Percentiles rank a stretch among this genome's conserved stretches.
phyloP scores from a whole-genome alignment of 2,888 invertebrate species.

The Minunthozetes semirufus region DNA sequence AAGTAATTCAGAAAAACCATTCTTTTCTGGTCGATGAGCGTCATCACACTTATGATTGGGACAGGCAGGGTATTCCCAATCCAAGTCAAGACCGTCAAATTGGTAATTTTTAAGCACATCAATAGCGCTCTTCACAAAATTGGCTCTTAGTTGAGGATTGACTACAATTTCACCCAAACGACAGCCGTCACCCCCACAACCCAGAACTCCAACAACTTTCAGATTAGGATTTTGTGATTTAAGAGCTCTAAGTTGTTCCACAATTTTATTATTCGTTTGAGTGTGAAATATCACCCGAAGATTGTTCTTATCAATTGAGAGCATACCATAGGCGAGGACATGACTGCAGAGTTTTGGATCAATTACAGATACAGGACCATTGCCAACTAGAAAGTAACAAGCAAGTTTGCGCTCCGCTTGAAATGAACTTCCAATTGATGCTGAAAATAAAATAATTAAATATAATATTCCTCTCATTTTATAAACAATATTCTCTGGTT shows the following conservation, averaged over 20 bases:
- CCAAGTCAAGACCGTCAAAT: slow-evolving; percentile 78
- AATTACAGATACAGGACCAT: no score
- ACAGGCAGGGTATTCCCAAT: slow-evolving; percentile 76
- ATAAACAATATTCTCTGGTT: no score
- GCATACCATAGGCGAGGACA: no score
- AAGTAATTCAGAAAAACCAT: neutral
- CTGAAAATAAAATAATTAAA: no score
- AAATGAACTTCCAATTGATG: no score
- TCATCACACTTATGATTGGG: neutral
- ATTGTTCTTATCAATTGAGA: no score
- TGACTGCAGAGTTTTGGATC: no score
- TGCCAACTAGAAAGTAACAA: no score
- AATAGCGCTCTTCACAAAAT: slow-evolving; percentile 46
- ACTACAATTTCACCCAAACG: neutral
- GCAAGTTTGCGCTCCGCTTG: no score
- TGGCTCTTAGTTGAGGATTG: neutral
- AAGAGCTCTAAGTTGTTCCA: neutral
- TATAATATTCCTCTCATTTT: no score
- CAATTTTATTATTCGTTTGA: no score
- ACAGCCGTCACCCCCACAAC: neutral
- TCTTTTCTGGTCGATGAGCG: neutral
- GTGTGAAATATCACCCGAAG: no score
- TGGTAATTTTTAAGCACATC: slow-evolving; percentile 64
- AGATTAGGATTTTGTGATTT: neutral
- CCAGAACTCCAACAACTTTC: neutral